These are phyloP conservation scores for Myrmecophaga tridactyla DNA, from an alignment of 2,113 vertebrate genomes.

Conservation along the genomic window DNA sequence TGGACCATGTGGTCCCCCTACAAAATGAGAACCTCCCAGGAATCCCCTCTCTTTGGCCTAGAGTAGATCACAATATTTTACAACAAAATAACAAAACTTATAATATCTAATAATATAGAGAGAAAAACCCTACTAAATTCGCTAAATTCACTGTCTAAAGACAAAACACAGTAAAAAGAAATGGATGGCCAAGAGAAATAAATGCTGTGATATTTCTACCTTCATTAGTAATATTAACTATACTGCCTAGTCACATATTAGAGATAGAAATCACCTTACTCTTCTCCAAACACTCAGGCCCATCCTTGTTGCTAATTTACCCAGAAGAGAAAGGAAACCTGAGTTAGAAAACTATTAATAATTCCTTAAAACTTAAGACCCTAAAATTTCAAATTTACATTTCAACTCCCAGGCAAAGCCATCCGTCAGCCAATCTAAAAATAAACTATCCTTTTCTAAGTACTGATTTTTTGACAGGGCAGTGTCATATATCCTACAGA, in stretches of 20 bases:
- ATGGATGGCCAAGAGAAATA: neutral
- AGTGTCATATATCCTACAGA: neutral
- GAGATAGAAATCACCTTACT: neutral
- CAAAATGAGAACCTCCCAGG: neutral
- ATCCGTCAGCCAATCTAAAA: neutral
- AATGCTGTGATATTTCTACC: neutral
- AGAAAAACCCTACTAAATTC: slow-evolving; percentile 8
- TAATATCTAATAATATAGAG: neutral
- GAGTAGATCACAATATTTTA: neutral
- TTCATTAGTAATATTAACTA: neutral
- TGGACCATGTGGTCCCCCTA: neutral
- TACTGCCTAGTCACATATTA: neutral
- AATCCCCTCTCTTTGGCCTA: neutral
- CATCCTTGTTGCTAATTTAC: neutral
- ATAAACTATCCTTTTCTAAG: neutral
- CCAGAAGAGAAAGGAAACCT: slow-evolving; percentile 10
- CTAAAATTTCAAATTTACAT: neutral
- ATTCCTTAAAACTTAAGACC: neutral
- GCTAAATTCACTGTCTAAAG: slow-evolving; percentile 7
- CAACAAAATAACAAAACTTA: neutral
- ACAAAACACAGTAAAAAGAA: neutral
- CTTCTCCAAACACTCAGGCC: neutral
- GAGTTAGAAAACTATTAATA: neutral
- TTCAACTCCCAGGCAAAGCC: neutral
- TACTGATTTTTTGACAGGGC: neutral